These are phyloP conservation scores for Choristoneura rosaceana DNA, from an alignment of 2,888 invertebrate genomes.

Conservation along the genomic window DNA sequence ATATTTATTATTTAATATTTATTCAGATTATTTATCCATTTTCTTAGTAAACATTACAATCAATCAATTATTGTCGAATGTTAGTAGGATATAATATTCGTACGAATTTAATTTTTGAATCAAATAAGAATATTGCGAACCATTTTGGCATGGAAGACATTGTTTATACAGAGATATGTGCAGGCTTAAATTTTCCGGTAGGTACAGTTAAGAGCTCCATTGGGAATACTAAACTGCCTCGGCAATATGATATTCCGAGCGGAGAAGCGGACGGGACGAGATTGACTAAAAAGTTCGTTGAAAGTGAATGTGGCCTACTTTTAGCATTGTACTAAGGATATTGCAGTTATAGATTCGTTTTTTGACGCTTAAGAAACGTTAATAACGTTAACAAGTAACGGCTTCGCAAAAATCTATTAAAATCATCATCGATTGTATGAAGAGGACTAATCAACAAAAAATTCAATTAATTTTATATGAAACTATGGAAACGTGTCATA, in stretches of 20 bases:
- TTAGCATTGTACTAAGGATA: background rate
- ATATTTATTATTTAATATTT: no score
- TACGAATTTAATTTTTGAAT: background rate
- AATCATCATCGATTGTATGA: no score
- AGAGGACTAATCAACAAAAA: no score
- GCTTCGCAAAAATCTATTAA: no score
- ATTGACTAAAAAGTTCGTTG: constrained; percentile 38
- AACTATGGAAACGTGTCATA: no score
- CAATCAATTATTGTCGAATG: no score
- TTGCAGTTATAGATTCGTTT: background rate
- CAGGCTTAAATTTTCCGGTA: constrained; percentile 23
- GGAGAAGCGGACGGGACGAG: constrained; percentile 15
- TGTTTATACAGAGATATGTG: constrained; percentile 10
- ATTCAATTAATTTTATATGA: no score
- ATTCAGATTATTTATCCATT: no score
- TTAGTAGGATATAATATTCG: no score
- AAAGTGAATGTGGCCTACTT: constrained; percentile 39
- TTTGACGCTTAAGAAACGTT: no score
- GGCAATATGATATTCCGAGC: constrained; percentile 37
- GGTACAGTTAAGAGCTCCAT: constrained; percentile 30
- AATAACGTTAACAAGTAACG: no score
- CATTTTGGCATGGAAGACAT: background rate
- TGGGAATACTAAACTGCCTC: constrained; percentile 35
- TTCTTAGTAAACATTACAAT: no score
- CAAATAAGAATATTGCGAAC: background rate